Evolutionary conservation across 2,888 invertebrate genomes (phyloP), one percentile per base, ranked within the genome.

Genomic region (Drosophila kuntzei): DNA sequence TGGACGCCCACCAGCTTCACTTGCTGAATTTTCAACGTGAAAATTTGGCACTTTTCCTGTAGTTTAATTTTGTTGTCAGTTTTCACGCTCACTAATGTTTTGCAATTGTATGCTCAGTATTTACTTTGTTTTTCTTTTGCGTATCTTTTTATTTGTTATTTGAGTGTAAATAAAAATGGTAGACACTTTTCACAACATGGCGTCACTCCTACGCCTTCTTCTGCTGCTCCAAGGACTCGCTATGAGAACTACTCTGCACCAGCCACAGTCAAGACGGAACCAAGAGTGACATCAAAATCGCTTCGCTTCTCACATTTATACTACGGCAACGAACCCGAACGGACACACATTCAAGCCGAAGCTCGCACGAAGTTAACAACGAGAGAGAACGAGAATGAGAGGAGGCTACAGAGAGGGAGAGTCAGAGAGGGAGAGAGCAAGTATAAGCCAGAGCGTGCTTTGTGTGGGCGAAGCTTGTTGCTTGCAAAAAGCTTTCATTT

Each of bases 141-240:
- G 25, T 46, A 22, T 44, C 14, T 49, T 9, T 50, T n/a, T 18
- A 29, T 41, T 36, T 54, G 20, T 34, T 63, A 34, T 58, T 61
- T 67, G 53, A 54, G 51, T 60, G 63, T 63, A 79, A 76, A 71
- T 73, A 76, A 29, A 67, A 70, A 68, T 71, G 65, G 68, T 82
- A 82, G 82, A 83, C 85, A 86, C 83, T 83, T 83, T 83, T 83
- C 86, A 83, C 86, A 83, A 86, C 83, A 83, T 83, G 83, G 83
- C 83, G 83, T 83, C 83, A 86, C 83, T 83, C 83, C 83, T 85
- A 80, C 83, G 83, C 81, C 67, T 61, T 66, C 71, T 63, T 25
- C 51, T 60, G 54, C 54, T 37, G 51, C 34, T 59, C 25, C 44
- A 79, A 66, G 64, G 65, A 74, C 46, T 65, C 41, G 43, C 49